Evolutionary conservation across 2,113 vertebrate genomes (phyloP).

Genomic region (Anarrhichthys ocellatus): DNA sequence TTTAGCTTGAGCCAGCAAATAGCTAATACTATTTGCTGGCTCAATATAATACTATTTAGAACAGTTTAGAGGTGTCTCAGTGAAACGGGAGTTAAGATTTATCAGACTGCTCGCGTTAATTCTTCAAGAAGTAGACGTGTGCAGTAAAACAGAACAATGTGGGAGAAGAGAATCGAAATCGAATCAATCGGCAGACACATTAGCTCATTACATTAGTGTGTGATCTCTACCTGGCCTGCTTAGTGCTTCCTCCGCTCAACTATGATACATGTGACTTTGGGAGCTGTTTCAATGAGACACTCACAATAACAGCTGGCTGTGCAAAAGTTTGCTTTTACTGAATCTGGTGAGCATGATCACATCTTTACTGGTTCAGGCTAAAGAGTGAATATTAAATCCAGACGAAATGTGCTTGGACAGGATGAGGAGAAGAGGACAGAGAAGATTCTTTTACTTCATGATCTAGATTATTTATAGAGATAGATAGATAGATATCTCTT

Average conservation of each 20-base stretch:
- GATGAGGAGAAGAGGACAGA: background rate
- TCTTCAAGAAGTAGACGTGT: background rate
- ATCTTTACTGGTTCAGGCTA: background rate
- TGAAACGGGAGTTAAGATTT: too few relatives aligned
- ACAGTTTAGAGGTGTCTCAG: too few relatives aligned
- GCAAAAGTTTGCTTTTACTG: background rate
- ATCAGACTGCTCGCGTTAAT: too few relatives aligned
- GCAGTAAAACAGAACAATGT: background rate
- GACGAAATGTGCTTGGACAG: slow-evolving; percentile 7
- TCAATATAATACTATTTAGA: too few relatives aligned
- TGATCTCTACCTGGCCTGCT: background rate
- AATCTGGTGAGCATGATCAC: background rate
- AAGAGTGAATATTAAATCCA: background rate
- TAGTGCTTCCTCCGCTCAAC: background rate
- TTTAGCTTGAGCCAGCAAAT: too few relatives aligned
- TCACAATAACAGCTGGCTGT: background rate
- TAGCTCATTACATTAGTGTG: background rate
- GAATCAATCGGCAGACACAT: background rate
- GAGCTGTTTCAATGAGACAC: background rate
- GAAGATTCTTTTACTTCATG: background rate
- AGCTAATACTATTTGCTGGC: too few relatives aligned
- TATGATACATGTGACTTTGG: background rate
- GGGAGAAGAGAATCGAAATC: background rate
- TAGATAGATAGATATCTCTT: too few relatives aligned
- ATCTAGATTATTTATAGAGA: too few relatives aligned